Evolutionary conservation across 2,888 invertebrate genomes (phyloP), one percentile per base, ranked within the genome.

Genomic region (Drosophila colorata): DNA sequence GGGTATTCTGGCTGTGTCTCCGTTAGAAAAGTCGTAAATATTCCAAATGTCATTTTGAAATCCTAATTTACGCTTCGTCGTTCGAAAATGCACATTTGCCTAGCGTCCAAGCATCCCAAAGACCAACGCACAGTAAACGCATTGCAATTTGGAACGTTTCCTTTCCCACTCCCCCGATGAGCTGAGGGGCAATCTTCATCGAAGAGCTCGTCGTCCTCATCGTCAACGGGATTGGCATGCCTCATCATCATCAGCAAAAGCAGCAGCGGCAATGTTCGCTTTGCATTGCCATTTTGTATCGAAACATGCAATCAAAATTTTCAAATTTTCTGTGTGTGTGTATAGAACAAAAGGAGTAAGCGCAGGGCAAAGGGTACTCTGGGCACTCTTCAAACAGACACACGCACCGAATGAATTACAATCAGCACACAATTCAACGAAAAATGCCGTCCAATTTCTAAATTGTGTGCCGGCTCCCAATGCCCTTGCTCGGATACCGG

Each of bases 31-130:
- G 90, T 91, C 91, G 91, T 91, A 91, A 91, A 91, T 91, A 91
- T 91, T 91, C 91, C 87, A 92, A 91, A 92, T 91, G 91, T 92
- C 91, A 91, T 92, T 90, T 91, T 90, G 91, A 92, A 91, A 92
- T 91, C 92, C 91, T 91, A 91, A 92, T 91, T 92, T 91, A 91
- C 91, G 91, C 92, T 92, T 88, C 91, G 89, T 75, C 88, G 90
- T 83, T 82, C 85, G 86, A 84, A 91, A 90, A 91, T 90, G 91
- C 90, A 90, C 89, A 87, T 88, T 90, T 87, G 84, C 82, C 76
- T 80, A 81, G 70, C 61, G 84, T 68, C 64, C 80, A 58, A 71
- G 71, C 55, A 56, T 63, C 75, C 77, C 61, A 71, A 74, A 84
- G 64, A 68, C 65, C 60, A 56, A 80, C 58, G 78, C 66, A 80